These are phyloP conservation scores for Antigone vipio DNA, from an alignment of 2,113 vertebrate genomes.

Conservation along the genomic window DNA sequence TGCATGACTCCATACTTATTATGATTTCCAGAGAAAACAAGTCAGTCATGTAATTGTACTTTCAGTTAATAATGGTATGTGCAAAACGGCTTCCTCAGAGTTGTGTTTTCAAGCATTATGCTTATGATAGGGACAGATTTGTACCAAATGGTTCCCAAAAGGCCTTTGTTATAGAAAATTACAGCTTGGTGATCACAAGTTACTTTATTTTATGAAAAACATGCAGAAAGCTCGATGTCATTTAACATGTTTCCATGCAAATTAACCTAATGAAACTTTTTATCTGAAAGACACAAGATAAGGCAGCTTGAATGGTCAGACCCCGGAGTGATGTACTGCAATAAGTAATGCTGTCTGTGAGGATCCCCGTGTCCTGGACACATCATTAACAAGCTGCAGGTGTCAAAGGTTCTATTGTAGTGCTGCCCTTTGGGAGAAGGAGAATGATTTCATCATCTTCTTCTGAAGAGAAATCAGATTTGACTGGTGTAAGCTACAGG, in stretches of 20 bases:
- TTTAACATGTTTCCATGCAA: neutral
- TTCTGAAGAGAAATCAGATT: neutral
- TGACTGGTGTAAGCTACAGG: neutral
- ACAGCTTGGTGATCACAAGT: neutral
- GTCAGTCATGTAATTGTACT: conserved; percentile 23
- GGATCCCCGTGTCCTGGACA: neutral
- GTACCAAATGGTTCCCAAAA: neutral
- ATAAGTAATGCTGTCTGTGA: neutral
- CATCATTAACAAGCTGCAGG: neutral
- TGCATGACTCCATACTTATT: neutral
- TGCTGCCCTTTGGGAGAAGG: neutral
- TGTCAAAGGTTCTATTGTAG: neutral
- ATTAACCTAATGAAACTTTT: neutral
- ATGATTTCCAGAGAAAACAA: conserved; percentile 28
- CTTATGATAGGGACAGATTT: neutral
- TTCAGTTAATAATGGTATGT: neutral
- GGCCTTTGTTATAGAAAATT: neutral
- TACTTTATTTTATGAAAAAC: neutral
- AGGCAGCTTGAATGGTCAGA: neutral
- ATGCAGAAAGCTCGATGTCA: neutral
- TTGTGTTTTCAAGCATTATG: neutral
- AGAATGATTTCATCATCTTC: neutral
- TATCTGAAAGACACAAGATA: neutral
- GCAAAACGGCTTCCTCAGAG: neutral
- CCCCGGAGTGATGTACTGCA: accelerated